A percentile compares a stretch with the other conserved stretches of the same genome.
Conservation (phyloP, 1,140 invertebrate genomes). For the Lordiphosa stackelbergi region DNA sequence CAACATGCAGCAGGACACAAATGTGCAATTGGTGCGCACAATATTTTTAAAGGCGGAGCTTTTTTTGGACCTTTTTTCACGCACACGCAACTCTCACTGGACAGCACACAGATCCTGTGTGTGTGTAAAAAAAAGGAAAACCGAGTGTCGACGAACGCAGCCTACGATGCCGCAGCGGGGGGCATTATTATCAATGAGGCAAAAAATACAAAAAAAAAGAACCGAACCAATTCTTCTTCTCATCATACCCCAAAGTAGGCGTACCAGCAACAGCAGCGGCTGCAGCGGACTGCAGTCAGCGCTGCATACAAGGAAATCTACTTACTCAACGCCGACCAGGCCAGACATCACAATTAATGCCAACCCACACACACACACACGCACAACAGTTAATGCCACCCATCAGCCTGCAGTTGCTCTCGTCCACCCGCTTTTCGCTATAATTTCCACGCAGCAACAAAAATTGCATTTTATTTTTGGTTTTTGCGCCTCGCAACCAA, state of each 20-base stretch:
- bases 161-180: constrained; percentile 41
- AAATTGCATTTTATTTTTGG: constrained; percentile 74
- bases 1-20: constrained; percentile 52
- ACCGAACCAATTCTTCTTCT: constrained; percentile 25
- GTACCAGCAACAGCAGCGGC: constrained; percentile 10
- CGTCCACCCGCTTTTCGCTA: constrained; percentile 15
- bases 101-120: constrained; percentile 25
- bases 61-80: constrained; percentile 75
- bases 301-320: constrained; percentile 69
- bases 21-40: constrained; percentile 73
- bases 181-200: constrained; percentile 74
- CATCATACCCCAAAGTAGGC: constrained; percentile 34
- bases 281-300: constrained; percentile 21
- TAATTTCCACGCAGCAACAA: constrained; percentile 71
- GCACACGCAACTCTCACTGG: constrained; percentile 53
- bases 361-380: constrained; percentile 42
- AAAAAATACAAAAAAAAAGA: constrained; percentile 28
- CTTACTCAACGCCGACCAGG: constrained; percentile 63
- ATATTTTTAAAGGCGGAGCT: constrained; percentile 76
- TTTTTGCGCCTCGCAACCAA: constrained; percentile 45
- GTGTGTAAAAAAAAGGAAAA: constrained; percentile 45
- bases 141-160: constrained; percentile 41
- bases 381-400: constrained; percentile 61
- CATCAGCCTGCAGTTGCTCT: constrained; percentile 13
- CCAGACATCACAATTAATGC: constrained; percentile 73